Evolutionary conservation across 2,797 vertebrate species (phyloP), one percentile per base, ranked within the genome.

Genomic region (Hemitrygon akajei): DNA sequence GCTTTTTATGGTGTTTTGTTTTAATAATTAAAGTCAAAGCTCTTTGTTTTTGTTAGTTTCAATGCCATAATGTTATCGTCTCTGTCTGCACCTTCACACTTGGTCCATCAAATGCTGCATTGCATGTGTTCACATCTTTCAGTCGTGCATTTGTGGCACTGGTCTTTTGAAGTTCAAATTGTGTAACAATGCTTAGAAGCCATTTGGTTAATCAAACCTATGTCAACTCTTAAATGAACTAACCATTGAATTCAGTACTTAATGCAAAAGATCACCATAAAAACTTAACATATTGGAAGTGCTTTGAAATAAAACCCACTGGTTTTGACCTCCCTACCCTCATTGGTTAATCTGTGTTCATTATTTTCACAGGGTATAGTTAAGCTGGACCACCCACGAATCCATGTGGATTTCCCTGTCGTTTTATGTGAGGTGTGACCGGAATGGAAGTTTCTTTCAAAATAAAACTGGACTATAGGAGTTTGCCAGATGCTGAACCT

Each of bases 331-430:
- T 22, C n/a, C 27, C 60, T 34, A 94, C 94, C 93, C 94, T 94
- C 84, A 92, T 94, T 95, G 94, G 94, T 0, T 94, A 94, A 94
- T 37, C 96, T 94, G 95, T 94, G 25, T 1, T 95, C 93, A 91
- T 93, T 95, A 93, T 93, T 94, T 95, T 94, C 94, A 73, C 96
- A 99, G 99, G 99, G 98, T 95, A 97, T 98, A 94, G 97, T 99
- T 96, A 98, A 97, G 96, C 96, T 99, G 94, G 98, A 99, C 94
- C 97, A 97, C 94, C 99, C 99, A 94, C 97, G 98, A 95, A 99
- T 99, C 95, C 98, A 99, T 69, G 98, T 99, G 95, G 98, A 99
- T 95, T 99, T 99, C 95, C 99, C 99, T 3, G 97, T 99, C 95
- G 97, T 99, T 96, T 97, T 99, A 96, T 99, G 98, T 95, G 99